Evolutionary conservation across 2,888 invertebrate species (phyloP).

Genomic region (Torymus aiolomorphi): DNA sequence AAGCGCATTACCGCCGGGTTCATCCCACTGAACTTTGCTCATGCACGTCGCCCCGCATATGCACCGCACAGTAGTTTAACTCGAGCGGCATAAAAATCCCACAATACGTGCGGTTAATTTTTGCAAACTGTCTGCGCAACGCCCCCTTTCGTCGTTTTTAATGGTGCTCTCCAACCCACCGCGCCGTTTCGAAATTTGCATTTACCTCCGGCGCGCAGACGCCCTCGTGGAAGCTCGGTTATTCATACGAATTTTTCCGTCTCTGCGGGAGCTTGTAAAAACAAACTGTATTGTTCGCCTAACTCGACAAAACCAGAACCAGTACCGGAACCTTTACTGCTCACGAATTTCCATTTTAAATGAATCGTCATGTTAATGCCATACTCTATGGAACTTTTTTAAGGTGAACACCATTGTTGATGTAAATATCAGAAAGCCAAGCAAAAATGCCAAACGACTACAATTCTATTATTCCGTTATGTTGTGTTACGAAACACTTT

Average conservation of each 20-base stretch:
- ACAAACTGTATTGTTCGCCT: conserved; percentile 6
- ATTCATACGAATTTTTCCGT: conserved; percentile 17
- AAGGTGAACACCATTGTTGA: too few relatives aligned
- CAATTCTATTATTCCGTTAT: too few relatives aligned
- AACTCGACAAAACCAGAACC: too few relatives aligned
- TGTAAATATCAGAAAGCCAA: too few relatives aligned
- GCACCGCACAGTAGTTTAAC: conserved; percentile 5
- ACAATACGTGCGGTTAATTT: conserved; percentile 24
- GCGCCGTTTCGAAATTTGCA: conserved; percentile 6
- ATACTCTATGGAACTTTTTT: conserved; percentile 2
- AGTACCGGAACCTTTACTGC: neutral
- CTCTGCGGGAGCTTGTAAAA: neutral
- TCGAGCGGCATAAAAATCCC: conserved; percentile 12
- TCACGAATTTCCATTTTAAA: conserved; percentile 38
- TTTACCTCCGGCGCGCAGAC: conserved; percentile 2
- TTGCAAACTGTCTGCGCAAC: conserved; percentile 17
- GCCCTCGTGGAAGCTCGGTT: neutral
- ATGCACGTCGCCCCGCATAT: conserved; percentile 45
- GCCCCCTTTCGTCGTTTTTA: neutral
- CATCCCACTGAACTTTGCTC: conserved; percentile 65
- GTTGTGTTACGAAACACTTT: too few relatives aligned
- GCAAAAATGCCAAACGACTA: too few relatives aligned
- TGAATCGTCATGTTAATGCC: conserved; percentile 7
- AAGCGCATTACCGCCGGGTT: conserved; percentile 69
- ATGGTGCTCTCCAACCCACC: too few relatives aligned